A percentile compares a stretch with the other conserved stretches of the same genome.
Evolutionary conservation across 2,797 vertebrate species (phyloP).

Genomic region (Danio jaintianensis): DNA sequence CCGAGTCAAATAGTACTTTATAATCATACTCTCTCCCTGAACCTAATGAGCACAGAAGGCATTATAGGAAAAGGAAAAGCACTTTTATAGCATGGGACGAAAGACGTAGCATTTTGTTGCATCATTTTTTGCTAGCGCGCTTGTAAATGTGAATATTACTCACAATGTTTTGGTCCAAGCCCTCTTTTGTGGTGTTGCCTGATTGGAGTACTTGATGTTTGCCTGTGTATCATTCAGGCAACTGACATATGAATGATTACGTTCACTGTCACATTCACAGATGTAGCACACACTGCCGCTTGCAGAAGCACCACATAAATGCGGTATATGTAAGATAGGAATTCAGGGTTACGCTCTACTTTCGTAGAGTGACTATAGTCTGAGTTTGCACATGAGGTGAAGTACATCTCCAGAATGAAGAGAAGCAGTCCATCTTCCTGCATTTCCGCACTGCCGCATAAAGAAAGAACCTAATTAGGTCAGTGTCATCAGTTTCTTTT

Average conservation of each 20-base stretch:
- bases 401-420: constrained; percentile 7
- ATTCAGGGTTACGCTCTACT: constrained; percentile 26
- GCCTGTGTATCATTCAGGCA: constrained; percentile 15
- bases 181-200: neutral
- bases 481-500: constrained; percentile 26
- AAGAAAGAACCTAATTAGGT: constrained; percentile 18
- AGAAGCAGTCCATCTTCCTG: constrained; percentile 1
- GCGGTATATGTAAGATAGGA: constrained; percentile 4
- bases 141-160: constrained; percentile 1
- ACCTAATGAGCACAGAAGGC: constrained; percentile 29
- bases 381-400: constrained; percentile 25
- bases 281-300: constrained; percentile 49
- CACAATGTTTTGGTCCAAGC: neutral
- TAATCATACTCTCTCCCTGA: constrained; percentile 25
- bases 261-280: constrained; percentile 19
- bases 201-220: neutral
- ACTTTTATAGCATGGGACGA: constrained; percentile 52
- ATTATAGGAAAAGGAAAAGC: constrained; percentile 38
- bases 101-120: constrained; percentile 54
- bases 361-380: constrained; percentile 8
- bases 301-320: constrained; percentile 36
- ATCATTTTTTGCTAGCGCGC: constrained; percentile 24
- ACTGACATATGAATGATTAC: constrained; percentile 8
- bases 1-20: neutral
- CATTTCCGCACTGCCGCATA: constrained; percentile 21